Evolutionary conservation across 2,888 invertebrate species (phyloP), one percentile per base, ranked within the genome.

Genomic region (Leptopilina drosophilae): DNA sequence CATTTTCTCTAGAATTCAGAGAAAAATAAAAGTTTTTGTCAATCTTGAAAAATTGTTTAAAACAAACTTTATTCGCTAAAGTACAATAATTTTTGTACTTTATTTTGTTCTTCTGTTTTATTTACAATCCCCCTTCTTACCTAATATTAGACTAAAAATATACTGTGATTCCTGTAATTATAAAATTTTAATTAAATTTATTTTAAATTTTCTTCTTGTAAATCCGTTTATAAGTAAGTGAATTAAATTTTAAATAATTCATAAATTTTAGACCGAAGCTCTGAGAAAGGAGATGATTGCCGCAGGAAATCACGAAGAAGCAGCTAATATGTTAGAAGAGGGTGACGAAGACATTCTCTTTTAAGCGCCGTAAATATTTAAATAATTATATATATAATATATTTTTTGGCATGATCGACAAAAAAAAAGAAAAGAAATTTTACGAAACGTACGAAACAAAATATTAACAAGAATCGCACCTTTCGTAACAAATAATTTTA

Each of bases 281-380:
- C 78, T 9, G 33, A 88, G 88, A 78, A 80, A 80, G 62, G 82
- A 81, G 81, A 85, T 89, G 85, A 89, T 86, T 66, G 89, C 88
- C 20, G 82, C 87, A 46, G 91, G 91, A 26, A 81, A 73, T 14
- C 92, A 92, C 49, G 79, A 80, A 46, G 92, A 93, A 80, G 91
- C 93, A 42, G 94, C 94, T 56, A 97, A 96, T 90, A 94, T 98
- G 87, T 93, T 98, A 67, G 96, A 97, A 83, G 97, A 97, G 85
- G 96, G 96, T 65, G 98, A 98, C 89, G 97, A 97, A 90, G 98
- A 98, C 92, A 93, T 98, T 81, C 93, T 98, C 80, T 98, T 98
- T 93, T 97, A 96, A 94, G 8, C 33, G 9, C 14, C 20, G 56
- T 73, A 56, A 73, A 56, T 73, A 73, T 73, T n/a, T n/a, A 69